Evolutionary conservation across 2,888 invertebrate genomes (phyloP), one percentile per base, ranked within the genome.

Genomic region (Standfussiana lucernea): DNA sequence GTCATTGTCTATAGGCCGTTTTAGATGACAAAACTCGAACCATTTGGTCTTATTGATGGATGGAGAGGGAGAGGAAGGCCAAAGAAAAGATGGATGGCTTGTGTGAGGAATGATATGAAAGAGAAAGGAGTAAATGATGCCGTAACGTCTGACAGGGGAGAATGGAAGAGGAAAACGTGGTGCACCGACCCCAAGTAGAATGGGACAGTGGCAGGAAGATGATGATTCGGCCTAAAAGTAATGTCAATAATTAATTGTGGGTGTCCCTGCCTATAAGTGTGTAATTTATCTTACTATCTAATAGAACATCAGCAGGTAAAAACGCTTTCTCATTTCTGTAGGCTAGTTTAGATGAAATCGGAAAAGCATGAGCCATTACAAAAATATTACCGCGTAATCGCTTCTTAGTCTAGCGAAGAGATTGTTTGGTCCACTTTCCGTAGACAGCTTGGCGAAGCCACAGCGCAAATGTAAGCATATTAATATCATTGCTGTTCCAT

Each of bases 361-460:
- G 10, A 5, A 45, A 47, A 73, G 28, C 21, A 72, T 8, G 13
- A 64, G 10, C 6, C 10, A 68, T 45, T 11, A 50, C 35, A 21
- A 21, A 56, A 53, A 28, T 45, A 32, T 50, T 35, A 21, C 6
- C 21, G 13, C 13, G 13, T 32, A 32, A 53, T 6, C 18, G 24
- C 24, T 42, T 18, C 32, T 35, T 18, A 10, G 2, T 45, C 13
- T 72, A 61, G 21, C 35, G 7, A 56, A 28, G 0, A 79, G 0
- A 32, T 32, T 53, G 8, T 24, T 35, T 35, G 37, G n/a, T 61
- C n/a, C 13, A 67, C 32, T 67, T 67, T 77, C 77, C 8, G 13
- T 47, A 79, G 62, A 79, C 79, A 35, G 67, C 35, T 45, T 35
- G 83, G 62, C 67, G 77, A 45, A 24, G 56, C 62, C 10, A 45